Evolutionary conservation across 2,797 vertebrate genomes (phyloP).

Genomic region (Acipenser ruthenus): DNA sequence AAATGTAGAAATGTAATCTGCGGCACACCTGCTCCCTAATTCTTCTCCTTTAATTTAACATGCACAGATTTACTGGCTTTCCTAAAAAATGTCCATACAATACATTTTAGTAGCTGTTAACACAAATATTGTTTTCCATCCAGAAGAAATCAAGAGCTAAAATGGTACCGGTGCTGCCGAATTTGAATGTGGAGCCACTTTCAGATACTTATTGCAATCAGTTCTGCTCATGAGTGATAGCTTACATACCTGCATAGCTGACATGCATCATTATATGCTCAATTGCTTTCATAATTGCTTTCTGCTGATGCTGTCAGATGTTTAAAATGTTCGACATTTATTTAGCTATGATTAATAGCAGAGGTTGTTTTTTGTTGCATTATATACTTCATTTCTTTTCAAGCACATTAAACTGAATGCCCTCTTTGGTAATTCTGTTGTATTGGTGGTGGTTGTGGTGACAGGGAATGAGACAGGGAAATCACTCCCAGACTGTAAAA

Average conservation of each 20-base stretch:
- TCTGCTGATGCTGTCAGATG: conserved; percentile 9
- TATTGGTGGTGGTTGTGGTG: too few relatives aligned
- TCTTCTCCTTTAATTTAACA: too few relatives aligned
- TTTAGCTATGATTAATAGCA: conserved; percentile 3
- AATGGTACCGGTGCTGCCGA: not conserved
- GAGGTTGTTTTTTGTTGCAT: not conserved
- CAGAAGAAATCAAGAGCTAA: not conserved
- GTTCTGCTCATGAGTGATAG: conserved; percentile 1
- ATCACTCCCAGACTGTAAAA: too few relatives aligned
- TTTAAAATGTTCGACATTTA: not conserved
- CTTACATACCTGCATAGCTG: conserved; percentile 2
- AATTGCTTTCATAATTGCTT: conserved; percentile 13
- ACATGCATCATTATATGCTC: conserved; percentile 13
- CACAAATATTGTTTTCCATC: not conserved
- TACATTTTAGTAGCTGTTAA: not conserved
- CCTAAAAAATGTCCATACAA: too few relatives aligned
- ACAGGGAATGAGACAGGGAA: too few relatives aligned
- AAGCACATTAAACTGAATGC: not conserved
- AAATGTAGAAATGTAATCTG: too few relatives aligned
- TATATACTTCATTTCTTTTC: conserved; percentile 7
- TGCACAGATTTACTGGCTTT: too few relatives aligned
- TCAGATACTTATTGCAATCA: not conserved
- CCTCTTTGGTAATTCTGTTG: not conserved
- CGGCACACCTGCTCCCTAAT: too few relatives aligned
- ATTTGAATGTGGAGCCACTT: not conserved